phyloP scores from a whole-genome alignment of 1,140 invertebrate genomes.

The Maniola jurtina region DNA sequence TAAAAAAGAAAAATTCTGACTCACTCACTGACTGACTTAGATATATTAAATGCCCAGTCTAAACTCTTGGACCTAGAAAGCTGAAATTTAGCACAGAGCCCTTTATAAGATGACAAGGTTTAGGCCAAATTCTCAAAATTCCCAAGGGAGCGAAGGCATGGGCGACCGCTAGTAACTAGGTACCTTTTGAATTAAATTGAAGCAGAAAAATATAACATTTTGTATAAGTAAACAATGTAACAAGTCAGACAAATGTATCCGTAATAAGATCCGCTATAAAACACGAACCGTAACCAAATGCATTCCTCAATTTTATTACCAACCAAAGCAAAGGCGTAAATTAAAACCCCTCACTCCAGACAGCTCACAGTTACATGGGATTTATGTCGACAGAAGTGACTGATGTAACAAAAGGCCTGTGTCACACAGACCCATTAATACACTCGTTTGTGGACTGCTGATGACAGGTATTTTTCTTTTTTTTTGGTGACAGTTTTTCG shows the following conservation, averaged over 20 bases:
- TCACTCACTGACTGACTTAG: too few relatives aligned
- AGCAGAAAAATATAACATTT: too few relatives aligned
- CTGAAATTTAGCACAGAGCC: too few relatives aligned
- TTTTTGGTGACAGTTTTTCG: constrained; percentile 14
- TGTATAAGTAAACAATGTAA: too few relatives aligned
- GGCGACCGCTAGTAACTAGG: too few relatives aligned
- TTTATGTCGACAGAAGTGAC: constrained; percentile 45
- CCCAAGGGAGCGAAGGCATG: too few relatives aligned
- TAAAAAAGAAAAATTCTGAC: not conserved
- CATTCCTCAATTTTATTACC: constrained; percentile 27
- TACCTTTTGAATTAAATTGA: too few relatives aligned
- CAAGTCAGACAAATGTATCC: too few relatives aligned
- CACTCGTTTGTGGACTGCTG: constrained; percentile 37
- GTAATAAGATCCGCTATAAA: not conserved
- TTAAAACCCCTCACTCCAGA: constrained; percentile 30
- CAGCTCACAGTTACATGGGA: constrained; percentile 41
- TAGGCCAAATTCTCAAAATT: too few relatives aligned
- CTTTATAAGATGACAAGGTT: too few relatives aligned
- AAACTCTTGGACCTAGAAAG: too few relatives aligned
- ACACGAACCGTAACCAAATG: constrained; percentile 2
- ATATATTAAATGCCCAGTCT: too few relatives aligned
- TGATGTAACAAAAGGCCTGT: constrained; percentile 31
- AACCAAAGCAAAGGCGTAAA: constrained; percentile 29
- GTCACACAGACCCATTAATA: constrained; percentile 32
- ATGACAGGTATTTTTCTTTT: constrained; percentile 36